Evolutionary conservation across 2,113 vertebrate species (phyloP).

Genomic region (Dascyllus trimaculatus): DNA sequence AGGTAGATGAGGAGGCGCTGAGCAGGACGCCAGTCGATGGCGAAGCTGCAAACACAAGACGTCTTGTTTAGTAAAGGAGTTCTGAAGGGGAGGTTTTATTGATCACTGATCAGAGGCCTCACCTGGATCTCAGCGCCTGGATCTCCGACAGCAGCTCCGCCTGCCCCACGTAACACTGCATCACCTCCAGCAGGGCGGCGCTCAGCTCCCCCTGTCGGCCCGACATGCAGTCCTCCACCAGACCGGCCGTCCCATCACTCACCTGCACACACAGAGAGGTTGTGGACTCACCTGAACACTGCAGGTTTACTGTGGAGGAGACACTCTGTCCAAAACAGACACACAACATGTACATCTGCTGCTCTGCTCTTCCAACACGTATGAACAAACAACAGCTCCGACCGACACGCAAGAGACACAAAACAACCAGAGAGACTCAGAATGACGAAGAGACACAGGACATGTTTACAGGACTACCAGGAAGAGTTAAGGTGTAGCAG

Average conservation of each 20-base stretch:
- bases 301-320: no score
- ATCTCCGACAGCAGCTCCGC: conserved; percentile 81
- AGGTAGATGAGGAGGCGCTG: conserved; percentile 80
- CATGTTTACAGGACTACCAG: no score
- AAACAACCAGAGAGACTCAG: no score
- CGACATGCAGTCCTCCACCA: conserved; percentile 57
- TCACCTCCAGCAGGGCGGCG: conserved; percentile 71
- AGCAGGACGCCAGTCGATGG: conserved; percentile 83
- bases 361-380: no score
- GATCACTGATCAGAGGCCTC: background rate
- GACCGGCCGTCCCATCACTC: conserved; percentile 48
- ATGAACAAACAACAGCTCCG: no score
- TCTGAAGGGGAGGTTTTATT: background rate
- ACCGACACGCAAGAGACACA: no score
- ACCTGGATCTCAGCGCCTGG: conserved; percentile 81
- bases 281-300: no score
- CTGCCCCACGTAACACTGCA: conserved; percentile 77
- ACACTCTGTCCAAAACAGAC: no score
- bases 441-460: no score
- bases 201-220: conserved; percentile 65
- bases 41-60: conserved; percentile 70
- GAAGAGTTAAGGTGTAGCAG: no score
- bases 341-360: no score
- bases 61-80: background rate
- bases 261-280: conserved; percentile 47